Percentiles rank a stretch among this genome's conserved stretches.
phyloP scores from a whole-genome alignment of 2,113 vertebrate species.

The Heteronetta atricapilla region DNA sequence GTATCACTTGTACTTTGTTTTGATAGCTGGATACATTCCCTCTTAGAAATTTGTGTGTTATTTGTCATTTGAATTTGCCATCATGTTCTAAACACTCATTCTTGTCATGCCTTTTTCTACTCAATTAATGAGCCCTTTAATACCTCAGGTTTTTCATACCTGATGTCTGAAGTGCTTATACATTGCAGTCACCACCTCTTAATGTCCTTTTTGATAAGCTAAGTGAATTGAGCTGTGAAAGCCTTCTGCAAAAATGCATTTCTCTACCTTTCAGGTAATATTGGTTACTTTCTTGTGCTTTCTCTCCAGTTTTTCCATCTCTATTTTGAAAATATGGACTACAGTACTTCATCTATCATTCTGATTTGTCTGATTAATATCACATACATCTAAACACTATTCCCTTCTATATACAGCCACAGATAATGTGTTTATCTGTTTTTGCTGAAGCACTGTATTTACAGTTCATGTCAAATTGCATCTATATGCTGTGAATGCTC shows the following conservation, averaged over 20 bases:
- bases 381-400: neutral
- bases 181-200: neutral
- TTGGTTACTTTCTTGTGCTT: neutral
- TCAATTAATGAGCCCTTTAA: neutral
- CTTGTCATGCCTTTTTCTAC: neutral
- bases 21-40: neutral
- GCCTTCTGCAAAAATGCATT: neutral
- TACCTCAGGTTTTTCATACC: neutral
- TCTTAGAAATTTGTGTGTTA: neutral
- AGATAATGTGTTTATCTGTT: neutral
- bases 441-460: neutral
- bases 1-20: neutral
- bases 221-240: neutral
- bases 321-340: neutral
- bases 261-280: neutral
- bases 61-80: neutral
- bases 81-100: neutral
- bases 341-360: neutral
- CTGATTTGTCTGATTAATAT: neutral
- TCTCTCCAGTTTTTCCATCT: neutral
- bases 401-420: neutral
- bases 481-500: neutral
- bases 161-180: neutral
- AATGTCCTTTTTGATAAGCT: neutral
- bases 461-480: neutral